phyloP scores from a whole-genome alignment of 2,113 vertebrate species.

The Cryptoleucopteryx plumbea region DNA sequence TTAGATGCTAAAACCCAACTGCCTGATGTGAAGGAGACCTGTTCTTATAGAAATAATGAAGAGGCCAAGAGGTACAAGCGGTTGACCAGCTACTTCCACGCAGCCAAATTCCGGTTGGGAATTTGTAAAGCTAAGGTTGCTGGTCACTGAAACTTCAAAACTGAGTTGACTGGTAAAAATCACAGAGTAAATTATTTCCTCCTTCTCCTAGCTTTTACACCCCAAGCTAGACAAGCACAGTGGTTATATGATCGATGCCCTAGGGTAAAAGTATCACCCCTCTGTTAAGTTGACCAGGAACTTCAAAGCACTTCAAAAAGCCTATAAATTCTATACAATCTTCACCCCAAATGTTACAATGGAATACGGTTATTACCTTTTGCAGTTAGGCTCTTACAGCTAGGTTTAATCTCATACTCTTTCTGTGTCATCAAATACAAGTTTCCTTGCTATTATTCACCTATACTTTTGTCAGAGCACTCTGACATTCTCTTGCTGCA shows the following conservation, averaged over 20 bases:
- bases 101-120: neutral
- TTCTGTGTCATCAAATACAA: neutral
- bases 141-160: neutral
- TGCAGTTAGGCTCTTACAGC: neutral
- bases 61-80: neutral
- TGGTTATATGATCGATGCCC: neutral
- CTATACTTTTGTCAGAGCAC: neutral
- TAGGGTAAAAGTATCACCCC: neutral
- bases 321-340: neutral
- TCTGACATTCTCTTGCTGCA: neutral
- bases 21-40: neutral
- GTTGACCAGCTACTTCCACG: neutral
- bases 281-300: neutral
- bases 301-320: neutral
- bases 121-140: neutral
- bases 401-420: neutral
- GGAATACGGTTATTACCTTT: neutral
- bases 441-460: neutral
- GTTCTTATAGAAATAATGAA: neutral
- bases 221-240: neutral
- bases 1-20: neutral
- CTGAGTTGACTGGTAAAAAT: neutral
- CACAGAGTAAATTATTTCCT: neutral
- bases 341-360: neutral
- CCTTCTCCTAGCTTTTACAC: neutral